Evolutionary conservation across 1,140 invertebrate genomes (phyloP).

Genomic region (Drosophila guanche): DNA sequence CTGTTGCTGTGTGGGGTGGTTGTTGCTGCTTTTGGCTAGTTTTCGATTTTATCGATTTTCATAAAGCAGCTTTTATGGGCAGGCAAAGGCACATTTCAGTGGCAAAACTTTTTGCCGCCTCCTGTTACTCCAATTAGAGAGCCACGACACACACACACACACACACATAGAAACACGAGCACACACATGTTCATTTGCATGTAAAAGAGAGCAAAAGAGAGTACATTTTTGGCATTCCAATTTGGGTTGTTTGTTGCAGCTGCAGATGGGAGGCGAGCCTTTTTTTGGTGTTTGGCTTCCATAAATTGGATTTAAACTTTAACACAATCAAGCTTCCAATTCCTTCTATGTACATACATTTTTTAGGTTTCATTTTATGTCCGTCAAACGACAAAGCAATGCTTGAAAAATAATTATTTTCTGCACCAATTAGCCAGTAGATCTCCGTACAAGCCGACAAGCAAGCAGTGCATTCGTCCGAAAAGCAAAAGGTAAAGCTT

Average conservation of each 20-base stretch:
- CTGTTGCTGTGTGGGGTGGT: conserved; percentile 32
- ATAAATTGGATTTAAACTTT: conserved; percentile 44
- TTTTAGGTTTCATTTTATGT: too few relatives aligned
- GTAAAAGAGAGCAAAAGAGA: conserved; percentile 1
- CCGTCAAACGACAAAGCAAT: too few relatives aligned
- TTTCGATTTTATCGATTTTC: conserved; percentile 81
- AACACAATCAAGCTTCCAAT: conserved; percentile 2
- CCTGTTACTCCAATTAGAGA: conserved; percentile 64
- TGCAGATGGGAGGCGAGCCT: conserved; percentile 1
- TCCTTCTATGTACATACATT: background rate
- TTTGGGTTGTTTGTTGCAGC: conserved; percentile 21
- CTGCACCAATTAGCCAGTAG: too few relatives aligned
- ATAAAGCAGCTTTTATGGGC: conserved; percentile 66
- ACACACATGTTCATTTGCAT: background rate
- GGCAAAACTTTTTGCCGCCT: conserved; percentile 44
- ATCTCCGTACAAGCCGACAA: too few relatives aligned
- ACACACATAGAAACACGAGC: too few relatives aligned
- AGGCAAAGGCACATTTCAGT: conserved; percentile 28
- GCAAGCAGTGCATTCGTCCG: too few relatives aligned
- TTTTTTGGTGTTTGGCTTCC: conserved; percentile 26
- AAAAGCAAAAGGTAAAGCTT: too few relatives aligned
- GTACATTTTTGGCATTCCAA: conserved; percentile 46
- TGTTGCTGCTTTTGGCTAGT: conserved; percentile 64
- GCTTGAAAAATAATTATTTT: too few relatives aligned
- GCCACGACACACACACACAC: conserved; percentile 5